phyloP scores from a whole-genome alignment of 2,797 vertebrate genomes.

The Sebastes diaconus region DNA sequence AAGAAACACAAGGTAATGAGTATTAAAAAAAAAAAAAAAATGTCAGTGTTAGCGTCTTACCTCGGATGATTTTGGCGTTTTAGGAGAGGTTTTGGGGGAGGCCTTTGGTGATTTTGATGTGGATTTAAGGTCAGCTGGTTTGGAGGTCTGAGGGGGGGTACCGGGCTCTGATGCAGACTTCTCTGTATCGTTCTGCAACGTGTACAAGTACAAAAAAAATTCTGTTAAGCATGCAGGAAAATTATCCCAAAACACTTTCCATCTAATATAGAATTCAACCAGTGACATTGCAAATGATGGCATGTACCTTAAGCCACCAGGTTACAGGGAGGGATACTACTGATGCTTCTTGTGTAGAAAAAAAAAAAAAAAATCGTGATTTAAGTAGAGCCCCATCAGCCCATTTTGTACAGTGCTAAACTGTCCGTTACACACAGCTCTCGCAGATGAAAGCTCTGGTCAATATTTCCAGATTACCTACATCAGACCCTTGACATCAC shows the following conservation, averaged over 20 bases:
- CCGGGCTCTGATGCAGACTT: slow-evolving; percentile 73
- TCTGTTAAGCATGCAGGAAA: background rate
- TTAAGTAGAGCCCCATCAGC: background rate
- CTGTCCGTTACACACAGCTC: background rate
- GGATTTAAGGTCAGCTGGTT: slow-evolving; percentile 62
- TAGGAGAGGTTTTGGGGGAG: slow-evolving; percentile 68
- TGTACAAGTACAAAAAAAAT: background rate
- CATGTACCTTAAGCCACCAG: background rate
- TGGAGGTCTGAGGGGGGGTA: slow-evolving; percentile 69
- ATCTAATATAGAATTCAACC: background rate
- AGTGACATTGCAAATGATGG: background rate
- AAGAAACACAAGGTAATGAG: background rate
- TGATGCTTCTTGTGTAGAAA: background rate
- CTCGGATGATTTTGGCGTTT: slow-evolving; percentile 56
- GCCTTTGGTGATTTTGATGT: slow-evolving; percentile 69
- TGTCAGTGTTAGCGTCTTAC: slow-evolving; percentile 26
- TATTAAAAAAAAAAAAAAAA: background rate
- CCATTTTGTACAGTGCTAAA: background rate
- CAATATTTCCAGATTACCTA: background rate
- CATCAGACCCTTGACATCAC: background rate
- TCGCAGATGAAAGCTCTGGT: too few species aligned
- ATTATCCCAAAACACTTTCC: background rate
- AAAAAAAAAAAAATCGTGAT: too few species aligned
- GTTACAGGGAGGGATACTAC: background rate
- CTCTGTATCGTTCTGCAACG: slow-evolving; percentile 75